These are phyloP conservation scores for Sinosuthora webbiana DNA, from an alignment of 2,113 vertebrate species.

Conservation along the genomic window DNA sequence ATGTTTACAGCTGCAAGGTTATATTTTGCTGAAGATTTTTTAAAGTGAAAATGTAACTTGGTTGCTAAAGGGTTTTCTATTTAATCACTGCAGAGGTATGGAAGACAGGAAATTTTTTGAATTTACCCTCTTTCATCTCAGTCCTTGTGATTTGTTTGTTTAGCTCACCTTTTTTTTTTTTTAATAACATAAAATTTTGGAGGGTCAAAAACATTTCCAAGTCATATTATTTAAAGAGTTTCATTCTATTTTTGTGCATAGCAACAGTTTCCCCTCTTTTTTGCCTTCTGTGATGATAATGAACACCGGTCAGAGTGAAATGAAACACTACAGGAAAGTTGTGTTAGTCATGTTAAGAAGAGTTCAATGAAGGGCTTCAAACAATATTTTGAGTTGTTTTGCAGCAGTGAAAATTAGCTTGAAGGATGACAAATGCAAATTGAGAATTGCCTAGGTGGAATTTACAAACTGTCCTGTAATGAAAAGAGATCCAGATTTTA, in stretches of 20 bases:
- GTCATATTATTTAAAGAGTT: neutral
- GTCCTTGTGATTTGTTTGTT: slow-evolving; percentile 2
- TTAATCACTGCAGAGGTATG: slow-evolving; percentile 19
- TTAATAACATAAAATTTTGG: neutral
- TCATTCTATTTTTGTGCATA: neutral
- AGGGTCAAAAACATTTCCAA: neutral
- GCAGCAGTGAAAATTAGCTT: slow-evolving; percentile 69
- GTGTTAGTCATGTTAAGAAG: slow-evolving; percentile 41
- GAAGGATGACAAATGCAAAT: slow-evolving; percentile 71
- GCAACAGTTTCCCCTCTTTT: neutral
- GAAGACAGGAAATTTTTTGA: neutral
- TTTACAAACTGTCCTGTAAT: slow-evolving; percentile 67
- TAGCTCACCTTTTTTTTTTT: neutral
- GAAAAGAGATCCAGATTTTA: slow-evolving; percentile 65
- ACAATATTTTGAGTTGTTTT: slow-evolving; percentile 71
- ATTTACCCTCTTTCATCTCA: slow-evolving; percentile 33
- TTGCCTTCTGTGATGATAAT: neutral
- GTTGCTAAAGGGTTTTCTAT: slow-evolving; percentile 58
- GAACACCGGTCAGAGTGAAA: neutral
- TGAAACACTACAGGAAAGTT: neutral
- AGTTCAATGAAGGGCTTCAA: slow-evolving; percentile 61
- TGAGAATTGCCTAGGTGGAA: slow-evolving; percentile 56
- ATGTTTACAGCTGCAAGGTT: slow-evolving; percentile 75
- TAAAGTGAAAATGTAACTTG: slow-evolving; percentile 61
- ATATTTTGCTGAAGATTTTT: slow-evolving; percentile 69